Evolutionary conservation across 2,888 invertebrate genomes (phyloP), one percentile per base, ranked within the genome.

Genomic region (Dasysyrphus albostriatus): DNA sequence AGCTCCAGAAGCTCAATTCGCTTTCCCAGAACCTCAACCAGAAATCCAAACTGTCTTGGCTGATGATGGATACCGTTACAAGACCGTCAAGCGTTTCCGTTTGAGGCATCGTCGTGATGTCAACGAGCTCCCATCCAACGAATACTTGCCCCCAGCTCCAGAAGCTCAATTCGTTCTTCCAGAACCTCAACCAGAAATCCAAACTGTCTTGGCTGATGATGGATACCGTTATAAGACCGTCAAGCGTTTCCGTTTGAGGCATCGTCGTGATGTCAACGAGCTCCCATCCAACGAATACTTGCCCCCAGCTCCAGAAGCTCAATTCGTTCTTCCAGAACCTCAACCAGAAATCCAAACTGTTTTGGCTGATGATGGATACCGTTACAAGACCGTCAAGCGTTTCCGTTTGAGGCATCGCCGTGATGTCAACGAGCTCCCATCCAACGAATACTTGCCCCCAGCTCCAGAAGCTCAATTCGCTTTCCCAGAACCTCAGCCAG

Each of bases 241-340:
- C 56, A 90, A 89, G 69, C 83, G 84, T 8, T 89, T 88, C 34
- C 87, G 83, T 61, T 63, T 79, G 16, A 63, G 88, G 19, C 90
- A 58, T 2, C 90, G 91, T 75, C 91, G 91, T 63, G 91, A 90
- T 84, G 91, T 91, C 3, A 88, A 14, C 59, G 91, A 91, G 75
- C 69, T 91, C 3, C 88, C 88, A 58, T 76, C 89, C 49, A 88
- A 73, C 54, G 90, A 91, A 10, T 83, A 82, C 84, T 80, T 88
- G 74, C 88, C 88, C 10, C 39, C 39, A 39, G 73, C 67, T 47
- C 70, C 88, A 44, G 85, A 88, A 32, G 32, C 32, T 32, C 32
- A 32, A 32, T 32, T 37, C n/a, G n/a, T n/a, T n/a, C n/a, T n/a
- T n/a, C n/a, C n/a, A n/a, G n/a, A n/a, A n/a, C n/a, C 24, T 24